Conservation (phyloP, 2,113 vertebrate species). For the Colossoma macropomum region DNA sequence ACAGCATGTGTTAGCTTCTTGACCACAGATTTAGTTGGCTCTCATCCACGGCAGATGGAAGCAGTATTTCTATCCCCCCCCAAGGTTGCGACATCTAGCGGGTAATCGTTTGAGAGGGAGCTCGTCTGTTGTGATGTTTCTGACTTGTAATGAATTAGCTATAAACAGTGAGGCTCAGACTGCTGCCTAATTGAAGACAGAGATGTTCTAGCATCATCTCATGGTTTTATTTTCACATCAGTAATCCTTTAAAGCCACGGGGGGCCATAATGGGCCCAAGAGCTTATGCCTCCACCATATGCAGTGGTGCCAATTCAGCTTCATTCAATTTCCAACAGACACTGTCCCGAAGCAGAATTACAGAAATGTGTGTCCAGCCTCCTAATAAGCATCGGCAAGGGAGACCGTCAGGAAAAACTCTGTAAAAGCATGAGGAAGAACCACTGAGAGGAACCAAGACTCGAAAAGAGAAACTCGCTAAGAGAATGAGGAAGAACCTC, state of each 20-base stretch:
- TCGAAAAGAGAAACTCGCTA: not conserved
- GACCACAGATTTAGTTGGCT: slow-evolving; percentile 54
- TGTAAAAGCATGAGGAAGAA: slow-evolving; percentile 21
- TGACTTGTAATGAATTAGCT: slow-evolving; percentile 22
- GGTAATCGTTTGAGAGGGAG: slow-evolving; percentile 30
- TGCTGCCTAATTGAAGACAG: slow-evolving; percentile 46
- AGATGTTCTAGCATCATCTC: not conserved
- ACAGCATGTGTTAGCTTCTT: slow-evolving; percentile 41
- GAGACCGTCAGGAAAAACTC: not conserved
- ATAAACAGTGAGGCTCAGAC: slow-evolving; percentile 35
- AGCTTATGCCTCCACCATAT: not conserved
- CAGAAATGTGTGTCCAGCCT: not conserved
- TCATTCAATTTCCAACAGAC: not conserved
- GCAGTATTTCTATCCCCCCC: slow-evolving; percentile 39
- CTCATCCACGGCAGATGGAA: slow-evolving; percentile 58
- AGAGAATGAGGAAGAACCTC: not conserved
- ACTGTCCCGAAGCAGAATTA: not conserved
- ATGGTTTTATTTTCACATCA: not conserved
- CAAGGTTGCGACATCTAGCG: slow-evolving; percentile 47
- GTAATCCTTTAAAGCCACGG: not conserved
- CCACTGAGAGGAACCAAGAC: not conserved
- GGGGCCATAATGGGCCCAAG: not conserved
- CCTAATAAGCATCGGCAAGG: not conserved
- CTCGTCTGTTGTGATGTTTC: slow-evolving; percentile 27
- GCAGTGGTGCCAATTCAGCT: not conserved